Base-by-base conservation (phyloP, 1,140 invertebrate species). In the Gryllus bimaculatus region DNA sequence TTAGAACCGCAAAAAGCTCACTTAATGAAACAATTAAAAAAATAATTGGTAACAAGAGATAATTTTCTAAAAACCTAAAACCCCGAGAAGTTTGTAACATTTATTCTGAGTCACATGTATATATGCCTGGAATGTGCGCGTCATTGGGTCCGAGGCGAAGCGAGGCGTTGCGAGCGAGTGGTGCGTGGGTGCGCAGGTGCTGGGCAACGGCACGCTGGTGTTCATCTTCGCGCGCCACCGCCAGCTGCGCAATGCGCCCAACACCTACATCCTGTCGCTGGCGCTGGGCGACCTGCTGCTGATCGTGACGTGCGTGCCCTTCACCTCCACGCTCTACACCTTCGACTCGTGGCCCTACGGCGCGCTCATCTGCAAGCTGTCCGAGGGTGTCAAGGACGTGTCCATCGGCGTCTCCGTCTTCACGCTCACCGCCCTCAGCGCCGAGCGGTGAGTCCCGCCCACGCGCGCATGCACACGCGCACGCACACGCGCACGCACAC, bases 381-480 rank as follows among this genome's bases (percentile, higher is more conserved):
- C 92, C 5, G 95, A 97, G 85, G 95, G 91, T 79, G 90, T 93
- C 21, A 96, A 96, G 84, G 95, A 97, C 83, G 89, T 97, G 79
- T 96, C 94, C 21, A 93, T 97, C 75, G 96, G 95, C 0, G 95
- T 98, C 0, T 97, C 96, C 0, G 95, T 98, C 8, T 97, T 98
- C 84, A 98, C 96, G 0, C 86, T 98, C 75, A 96, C 95, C 0
- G 95, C 95, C 0, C 87, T 98, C 0, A 96, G 95, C 66, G 94
- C 92, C 8, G 96, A 98, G 85, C 89, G 96, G 54, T 66, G 18
- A 13, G 54, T 66, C 26, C 26, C 26, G 1, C 26, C 26, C 26
- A 2, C 26, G 1, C 26, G 1, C 26, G 26, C 26, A 5, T 5
- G 26, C 26, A 5, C 26, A 39, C 26, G 26, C 26, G 5, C 26